A percentile compares a stretch with the other conserved stretches of the same genome.
These are phyloP conservation scores for Cactoblastis cactorum DNA, from an alignment of 2,888 invertebrate genomes.

Conservation along the genomic window DNA sequence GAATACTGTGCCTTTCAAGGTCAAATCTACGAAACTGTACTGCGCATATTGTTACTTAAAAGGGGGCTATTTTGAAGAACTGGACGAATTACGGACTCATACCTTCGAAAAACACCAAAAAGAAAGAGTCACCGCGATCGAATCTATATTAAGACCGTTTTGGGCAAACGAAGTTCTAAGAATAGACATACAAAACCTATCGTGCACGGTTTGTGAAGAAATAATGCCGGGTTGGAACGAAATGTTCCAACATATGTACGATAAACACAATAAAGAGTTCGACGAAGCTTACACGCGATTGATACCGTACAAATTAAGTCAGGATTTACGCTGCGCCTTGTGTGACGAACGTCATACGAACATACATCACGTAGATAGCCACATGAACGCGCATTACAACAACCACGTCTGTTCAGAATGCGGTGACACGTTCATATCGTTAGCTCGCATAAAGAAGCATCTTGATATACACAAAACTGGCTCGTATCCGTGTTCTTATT, in stretches of 20 bases:
- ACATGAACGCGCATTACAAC: conserved; percentile 59
- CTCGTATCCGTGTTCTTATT: conserved; percentile 55
- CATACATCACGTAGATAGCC: conserved; percentile 43
- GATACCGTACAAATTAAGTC: conserved; percentile 41
- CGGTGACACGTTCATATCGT: conserved; percentile 47
- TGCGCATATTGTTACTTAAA: conserved; percentile 50
- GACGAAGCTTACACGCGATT: conserved; percentile 40
- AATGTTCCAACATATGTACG: conserved; percentile 46
- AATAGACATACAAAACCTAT: conserved; percentile 43
- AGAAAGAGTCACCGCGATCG: conserved; percentile 31
- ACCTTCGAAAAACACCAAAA: conserved; percentile 33
- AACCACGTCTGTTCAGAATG: conserved; percentile 56
- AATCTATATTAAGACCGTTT: conserved; percentile 43
- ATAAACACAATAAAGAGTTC: conserved; percentile 34
- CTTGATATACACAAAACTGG: conserved; percentile 59
- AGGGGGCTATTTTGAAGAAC: conserved; percentile 32
- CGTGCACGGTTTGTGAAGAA: conserved; percentile 39
- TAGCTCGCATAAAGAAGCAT: conserved; percentile 46
- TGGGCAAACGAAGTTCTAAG: conserved; percentile 50
- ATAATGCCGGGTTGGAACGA: conserved; percentile 41
- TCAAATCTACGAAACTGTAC: conserved; percentile 31
- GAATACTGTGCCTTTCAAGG: conserved; percentile 52
- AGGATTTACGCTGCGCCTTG: conserved; percentile 38
- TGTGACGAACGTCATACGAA: conserved; percentile 38
- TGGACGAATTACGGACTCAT: conserved; percentile 42